phyloP scores from a whole-genome alignment of 2,888 invertebrate genomes.

The Harpalus rufipes region DNA sequence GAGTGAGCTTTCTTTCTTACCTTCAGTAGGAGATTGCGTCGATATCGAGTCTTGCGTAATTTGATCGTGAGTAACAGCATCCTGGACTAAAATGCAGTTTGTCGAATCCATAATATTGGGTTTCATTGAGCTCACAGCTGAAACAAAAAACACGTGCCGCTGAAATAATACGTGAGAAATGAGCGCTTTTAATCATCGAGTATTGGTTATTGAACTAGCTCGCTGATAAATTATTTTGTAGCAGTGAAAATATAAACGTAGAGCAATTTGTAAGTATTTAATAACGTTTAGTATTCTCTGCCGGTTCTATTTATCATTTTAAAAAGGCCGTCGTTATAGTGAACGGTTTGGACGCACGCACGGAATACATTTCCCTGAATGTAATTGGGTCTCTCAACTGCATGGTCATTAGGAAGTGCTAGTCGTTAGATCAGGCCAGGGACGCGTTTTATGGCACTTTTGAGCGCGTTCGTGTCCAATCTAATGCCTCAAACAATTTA shows the following conservation, averaged over 20 bases:
- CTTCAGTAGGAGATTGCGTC: constrained; percentile 85
- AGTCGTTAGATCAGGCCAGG: constrained; percentile 11
- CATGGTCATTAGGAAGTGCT: constrained; percentile 15
- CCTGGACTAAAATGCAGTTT: constrained; percentile 94
- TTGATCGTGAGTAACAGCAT: constrained; percentile 92
- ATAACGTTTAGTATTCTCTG: constrained; percentile 49
- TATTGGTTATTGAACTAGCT: constrained; percentile 18
- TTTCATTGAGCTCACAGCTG: constrained; percentile 95
- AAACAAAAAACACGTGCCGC: constrained; percentile 76
- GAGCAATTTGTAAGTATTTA: constrained; percentile 54
- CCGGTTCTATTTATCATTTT: constrained; percentile 54
- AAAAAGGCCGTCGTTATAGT: constrained; percentile 54
- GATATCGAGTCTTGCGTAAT: constrained; percentile 87
- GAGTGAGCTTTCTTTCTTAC: constrained; percentile 74
- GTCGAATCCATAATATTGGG: constrained; percentile 89
- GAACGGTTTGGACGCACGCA: constrained; percentile 52
- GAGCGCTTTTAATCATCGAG: background rate
- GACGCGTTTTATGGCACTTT: constrained; percentile 44
- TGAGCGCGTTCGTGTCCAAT: constrained; percentile 41
- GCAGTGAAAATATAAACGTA: constrained; percentile 32
- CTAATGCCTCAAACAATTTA: constrained; percentile 53
- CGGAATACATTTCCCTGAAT: background rate
- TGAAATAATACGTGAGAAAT: constrained; percentile 42
- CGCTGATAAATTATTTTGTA: constrained; percentile 6
- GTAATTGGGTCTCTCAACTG: constrained; percentile 48